Conservation (phyloP, 37 sponge, comb jelly and placozoan species). For the Agelas oroides region DNA sequence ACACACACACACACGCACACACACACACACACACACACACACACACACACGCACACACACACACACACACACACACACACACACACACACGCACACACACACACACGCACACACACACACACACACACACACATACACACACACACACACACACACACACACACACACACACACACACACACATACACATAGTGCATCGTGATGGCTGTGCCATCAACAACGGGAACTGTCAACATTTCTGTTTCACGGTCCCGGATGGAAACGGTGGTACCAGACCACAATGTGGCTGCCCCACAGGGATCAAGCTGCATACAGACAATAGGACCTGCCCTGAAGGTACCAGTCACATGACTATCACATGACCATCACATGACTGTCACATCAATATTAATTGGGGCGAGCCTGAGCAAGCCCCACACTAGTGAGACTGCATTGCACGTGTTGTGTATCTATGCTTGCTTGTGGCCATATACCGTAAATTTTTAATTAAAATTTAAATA, state of each 20-base stretch:
- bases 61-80: constrained; percentile 17
- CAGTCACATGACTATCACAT: background rate
- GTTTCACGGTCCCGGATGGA: constrained; percentile 48
- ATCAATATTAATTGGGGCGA: too few relatives aligned
- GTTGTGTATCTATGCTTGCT: too few relatives aligned
- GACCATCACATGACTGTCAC: too few relatives aligned
- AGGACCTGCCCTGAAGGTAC: constrained; percentile 7
- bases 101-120: constrained; percentile 10
- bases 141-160: background rate
- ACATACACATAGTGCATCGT: background rate
- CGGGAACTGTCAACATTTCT: constrained; percentile 20
- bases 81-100: background rate
- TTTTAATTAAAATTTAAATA: too few relatives aligned
- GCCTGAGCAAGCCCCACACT: too few relatives aligned
- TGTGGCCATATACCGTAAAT: too few relatives aligned
- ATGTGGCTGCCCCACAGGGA: constrained; percentile 60
- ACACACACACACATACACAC: background rate
- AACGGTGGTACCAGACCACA: background rate
- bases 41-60: background rate
- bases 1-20: too few relatives aligned
- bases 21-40: background rate
- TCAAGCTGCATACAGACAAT: constrained; percentile 5
- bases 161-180: background rate
- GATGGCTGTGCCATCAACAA: constrained; percentile 33
- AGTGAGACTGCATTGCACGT: too few relatives aligned